Evolutionary conservation across 2,113 vertebrate genomes (phyloP), one percentile per base, ranked within the genome.

Genomic region (Seriola rivoliana): DNA sequence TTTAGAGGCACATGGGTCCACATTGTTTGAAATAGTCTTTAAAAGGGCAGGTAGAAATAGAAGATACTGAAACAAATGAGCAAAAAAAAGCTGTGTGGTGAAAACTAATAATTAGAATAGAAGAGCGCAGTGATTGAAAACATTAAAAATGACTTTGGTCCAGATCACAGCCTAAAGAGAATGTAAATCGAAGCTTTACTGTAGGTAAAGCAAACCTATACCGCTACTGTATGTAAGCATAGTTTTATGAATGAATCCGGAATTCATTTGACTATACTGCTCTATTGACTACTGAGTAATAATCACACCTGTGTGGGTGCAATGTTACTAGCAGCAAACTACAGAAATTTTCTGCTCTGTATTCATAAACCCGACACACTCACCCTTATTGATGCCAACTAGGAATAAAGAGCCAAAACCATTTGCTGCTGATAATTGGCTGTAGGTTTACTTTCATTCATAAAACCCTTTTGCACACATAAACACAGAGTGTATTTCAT

Each of bases 381-480:
- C 40, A 68, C 14, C 19, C 11, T 63, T 54, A 32, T 4, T 36
- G 46, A 36, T 55, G 68, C 59, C 68, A 57, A 42, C 59, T 19
- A 4, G 21, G 14, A 55, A 44, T 25, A 48, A 64, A 59, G 23
- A 77, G 52, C 29, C 52, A 23, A 65, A 59, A 58, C 8, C 5
- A 59, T 67, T 52, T 50, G 77, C 42, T 34, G 5, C 40, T 42
- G 4, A 59, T 34, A 50, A 60, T 34, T 71, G 19, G 67, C 23
- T 40, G 13, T 65, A 42, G 42, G 23, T 78, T 83, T 64, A 59
- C 73, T 76, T 40, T 50, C 38, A 23, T 76, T 76, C 17, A 34
- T 76, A 76, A 57, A 76, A 58, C 16, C 32, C 8, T 40, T 55
- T 65, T 8, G 32, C 54, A 73, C n/a, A 42, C 62, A 42, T 13